phyloP scores from a whole-genome alignment of 2,888 invertebrate species.

The Drosophila merina region DNA sequence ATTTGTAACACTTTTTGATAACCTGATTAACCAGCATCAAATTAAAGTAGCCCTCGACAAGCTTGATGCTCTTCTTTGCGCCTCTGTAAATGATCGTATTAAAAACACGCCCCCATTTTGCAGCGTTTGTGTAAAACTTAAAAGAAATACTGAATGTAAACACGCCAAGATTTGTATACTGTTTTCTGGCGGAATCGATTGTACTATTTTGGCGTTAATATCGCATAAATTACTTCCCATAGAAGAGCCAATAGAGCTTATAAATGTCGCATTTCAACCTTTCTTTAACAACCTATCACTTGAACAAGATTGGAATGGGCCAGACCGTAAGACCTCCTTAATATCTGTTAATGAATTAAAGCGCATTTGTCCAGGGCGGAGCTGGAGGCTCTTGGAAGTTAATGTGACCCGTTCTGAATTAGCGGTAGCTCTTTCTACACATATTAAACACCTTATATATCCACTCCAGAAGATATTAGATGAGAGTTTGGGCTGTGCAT shows the following conservation, averaged over 20 bases:
- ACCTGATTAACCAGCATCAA: constrained; percentile 25
- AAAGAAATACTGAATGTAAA: constrained; percentile 81
- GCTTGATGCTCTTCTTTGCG: constrained; percentile 42
- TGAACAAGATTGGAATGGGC: constrained; percentile 87
- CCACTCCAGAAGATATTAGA: constrained; percentile 95
- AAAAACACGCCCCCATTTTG: constrained; percentile 57
- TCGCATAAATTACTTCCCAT: constrained; percentile 88
- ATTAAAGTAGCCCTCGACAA: constrained; percentile 36
- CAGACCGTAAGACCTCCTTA: constrained; percentile 92
- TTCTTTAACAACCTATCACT: not conserved
- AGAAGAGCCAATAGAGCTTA: constrained; percentile 91
- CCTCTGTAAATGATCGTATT: constrained; percentile 57
- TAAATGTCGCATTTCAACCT: constrained; percentile 95
- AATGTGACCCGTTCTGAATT: constrained; percentile 90
- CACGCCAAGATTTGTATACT: constrained; percentile 91
- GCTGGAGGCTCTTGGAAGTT: constrained; percentile 93
- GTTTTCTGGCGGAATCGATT: constrained; percentile 98
- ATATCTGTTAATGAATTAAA: constrained; percentile 89
- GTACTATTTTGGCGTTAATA: constrained; percentile 93
- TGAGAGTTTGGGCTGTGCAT: constrained; percentile 97
- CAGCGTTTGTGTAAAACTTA: constrained; percentile 28
- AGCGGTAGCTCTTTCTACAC: constrained; percentile 84
- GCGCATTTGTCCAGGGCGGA: constrained; percentile 86
- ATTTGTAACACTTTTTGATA: constrained; percentile 33
- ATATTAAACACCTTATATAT: constrained; percentile 91